A percentile compares a stretch with the other conserved stretches of the same genome.
Conservation (phyloP, 2,888 invertebrate species). For the Falcaria lacertinaria region DNA sequence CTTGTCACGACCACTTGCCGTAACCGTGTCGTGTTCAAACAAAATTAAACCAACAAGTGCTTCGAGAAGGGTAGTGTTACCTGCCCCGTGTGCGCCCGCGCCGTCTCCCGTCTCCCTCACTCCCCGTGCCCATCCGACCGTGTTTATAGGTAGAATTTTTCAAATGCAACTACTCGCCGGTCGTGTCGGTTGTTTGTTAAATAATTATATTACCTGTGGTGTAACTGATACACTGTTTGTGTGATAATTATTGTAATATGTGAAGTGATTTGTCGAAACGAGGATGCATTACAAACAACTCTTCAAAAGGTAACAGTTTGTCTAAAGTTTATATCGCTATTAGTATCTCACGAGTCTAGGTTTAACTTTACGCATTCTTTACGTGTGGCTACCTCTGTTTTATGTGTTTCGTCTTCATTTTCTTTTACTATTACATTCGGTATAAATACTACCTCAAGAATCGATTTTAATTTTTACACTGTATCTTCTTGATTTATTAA, state of each 20-base stretch:
- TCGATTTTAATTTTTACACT: background rate
- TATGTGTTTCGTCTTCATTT: conserved; percentile 6
- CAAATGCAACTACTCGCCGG: conserved; percentile 43
- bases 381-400: background rate
- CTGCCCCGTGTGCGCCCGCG: conserved; percentile 10
- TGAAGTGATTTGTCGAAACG: conserved; percentile 30
- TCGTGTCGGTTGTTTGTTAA: conserved; percentile 30
- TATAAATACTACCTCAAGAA: background rate
- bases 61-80: conserved; percentile 14
- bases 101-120: conserved; percentile 38
- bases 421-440: background rate
- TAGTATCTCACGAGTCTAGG: background rate
- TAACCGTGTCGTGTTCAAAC: conserved; percentile 7
- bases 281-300: conserved; percentile 75
- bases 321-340: background rate
- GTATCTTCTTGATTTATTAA: conserved; percentile 4
- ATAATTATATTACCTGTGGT: conserved; percentile 22
- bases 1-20: conserved; percentile 43
- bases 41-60: conserved; percentile 15
- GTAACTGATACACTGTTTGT: conserved; percentile 18
- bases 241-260: conserved; percentile 44
- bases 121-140: conserved; percentile 38
- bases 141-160: conserved; percentile 55
- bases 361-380: background rate
- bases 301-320: conserved; percentile 59